These are phyloP conservation scores for Orchestia grillus DNA, from an alignment of 1,140 invertebrate species.

Conservation along the genomic window DNA sequence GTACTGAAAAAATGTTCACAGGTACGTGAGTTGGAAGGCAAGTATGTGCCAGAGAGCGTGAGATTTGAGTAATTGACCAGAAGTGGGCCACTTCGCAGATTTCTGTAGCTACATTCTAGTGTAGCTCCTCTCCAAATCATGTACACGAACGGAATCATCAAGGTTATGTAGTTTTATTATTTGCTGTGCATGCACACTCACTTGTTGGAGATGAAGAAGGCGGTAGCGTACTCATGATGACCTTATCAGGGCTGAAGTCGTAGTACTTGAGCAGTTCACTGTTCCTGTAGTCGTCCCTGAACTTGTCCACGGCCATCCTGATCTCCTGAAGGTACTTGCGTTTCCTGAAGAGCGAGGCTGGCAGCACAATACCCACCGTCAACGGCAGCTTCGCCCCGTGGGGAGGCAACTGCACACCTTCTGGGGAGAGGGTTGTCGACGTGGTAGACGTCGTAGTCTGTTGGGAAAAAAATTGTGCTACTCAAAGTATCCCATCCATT, in stretches of 20 bases:
- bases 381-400: conserved; percentile 16
- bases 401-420: neutral
- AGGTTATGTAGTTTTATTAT: neutral
- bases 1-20: no score
- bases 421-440: neutral
- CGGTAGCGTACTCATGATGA: conserved; percentile 50
- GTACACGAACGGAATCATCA: neutral
- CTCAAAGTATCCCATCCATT: neutral
- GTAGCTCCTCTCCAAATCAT: neutral
- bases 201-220: conserved; percentile 52
- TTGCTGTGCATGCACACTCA: neutral
- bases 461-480: neutral
- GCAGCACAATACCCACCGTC: conserved; percentile 55
- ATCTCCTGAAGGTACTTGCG: conserved; percentile 53
- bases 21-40: no score
- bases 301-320: conserved; percentile 11
- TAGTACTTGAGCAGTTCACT: conserved; percentile 34
- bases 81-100: no score
- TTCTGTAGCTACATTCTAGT: no score
- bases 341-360: conserved; percentile 51
- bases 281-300: conserved; percentile 10
- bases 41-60: no score
- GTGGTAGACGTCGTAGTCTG: neutral
- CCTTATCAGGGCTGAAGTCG: conserved; percentile 42
- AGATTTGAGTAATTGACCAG: no score